Evolutionary conservation across 2,113 vertebrate species (phyloP).

Genomic region (Mola mola): DNA sequence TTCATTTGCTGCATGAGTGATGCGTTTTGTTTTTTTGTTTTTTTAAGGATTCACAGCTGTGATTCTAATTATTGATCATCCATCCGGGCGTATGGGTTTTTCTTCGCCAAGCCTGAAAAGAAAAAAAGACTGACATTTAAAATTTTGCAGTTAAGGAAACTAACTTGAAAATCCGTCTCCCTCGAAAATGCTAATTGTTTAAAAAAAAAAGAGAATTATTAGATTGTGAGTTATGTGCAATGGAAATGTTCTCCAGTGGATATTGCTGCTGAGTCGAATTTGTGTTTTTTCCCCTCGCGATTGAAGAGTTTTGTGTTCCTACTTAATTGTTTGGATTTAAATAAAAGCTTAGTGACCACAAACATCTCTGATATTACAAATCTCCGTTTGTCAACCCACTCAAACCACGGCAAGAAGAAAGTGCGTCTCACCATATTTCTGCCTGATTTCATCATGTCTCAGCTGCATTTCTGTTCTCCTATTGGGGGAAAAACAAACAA

Average conservation of each 20-base stretch:
- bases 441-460: conserved; percentile 93
- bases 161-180: background rate
- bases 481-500: conserved; percentile 27
- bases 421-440: conserved; percentile 89
- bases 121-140: conserved; percentile 2
- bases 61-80: conserved; percentile 53
- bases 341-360: background rate
- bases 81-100: conserved; percentile 74
- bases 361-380: background rate
- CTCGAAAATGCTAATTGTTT: background rate
- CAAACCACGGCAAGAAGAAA: conserved; percentile 1
- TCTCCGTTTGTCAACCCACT: conserved; percentile 9
- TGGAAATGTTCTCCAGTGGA: conserved; percentile 44
- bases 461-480: conserved; percentile 93
- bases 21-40: no score
- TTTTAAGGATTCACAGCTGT: background rate
- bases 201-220: no score
- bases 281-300: background rate
- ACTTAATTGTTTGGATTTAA: background rate
- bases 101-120: conserved; percentile 71
- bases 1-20: conserved; percentile 25
- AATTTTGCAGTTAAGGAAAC: background rate
- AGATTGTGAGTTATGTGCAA: background rate
- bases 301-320: background rate
- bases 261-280: conserved; percentile 13